Evolutionary conservation across 2,113 vertebrate species (phyloP).

Genomic region (Morone saxatilis): DNA sequence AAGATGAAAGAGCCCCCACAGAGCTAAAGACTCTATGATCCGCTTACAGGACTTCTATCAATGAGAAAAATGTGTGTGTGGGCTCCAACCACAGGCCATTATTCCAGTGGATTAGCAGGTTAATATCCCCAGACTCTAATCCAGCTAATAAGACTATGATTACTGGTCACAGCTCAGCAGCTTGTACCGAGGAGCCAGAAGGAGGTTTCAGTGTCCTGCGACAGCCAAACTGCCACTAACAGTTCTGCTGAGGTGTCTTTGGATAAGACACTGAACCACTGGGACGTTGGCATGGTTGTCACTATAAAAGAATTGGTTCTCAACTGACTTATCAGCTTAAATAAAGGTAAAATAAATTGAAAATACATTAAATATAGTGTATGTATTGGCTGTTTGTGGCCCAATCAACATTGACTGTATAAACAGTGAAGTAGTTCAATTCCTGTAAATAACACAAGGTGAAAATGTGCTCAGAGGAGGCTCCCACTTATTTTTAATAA

Average conservation of each 20-base stretch:
- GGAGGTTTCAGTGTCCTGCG: not conserved
- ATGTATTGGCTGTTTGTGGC: too few relatives aligned
- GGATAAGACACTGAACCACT: not conserved
- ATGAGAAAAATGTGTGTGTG: slow-evolving; percentile 1
- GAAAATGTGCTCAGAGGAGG: too few relatives aligned
- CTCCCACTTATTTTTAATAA: too few relatives aligned
- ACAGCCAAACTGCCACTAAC: not conserved
- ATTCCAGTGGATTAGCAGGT: slow-evolving; percentile 40
- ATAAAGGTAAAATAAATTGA: too few relatives aligned
- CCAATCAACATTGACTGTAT: too few relatives aligned
- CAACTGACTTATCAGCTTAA: too few relatives aligned
- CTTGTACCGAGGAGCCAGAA: not conserved
- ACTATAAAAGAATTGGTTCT: too few relatives aligned
- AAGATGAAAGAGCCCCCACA: not conserved
- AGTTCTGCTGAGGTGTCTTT: not conserved
- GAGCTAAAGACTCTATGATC: not conserved
- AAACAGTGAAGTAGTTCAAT: too few relatives aligned
- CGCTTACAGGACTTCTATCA: slow-evolving; percentile 13
- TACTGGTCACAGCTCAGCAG: slow-evolving; percentile 13
- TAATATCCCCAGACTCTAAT: slow-evolving; percentile 45
- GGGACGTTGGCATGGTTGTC: too few relatives aligned
- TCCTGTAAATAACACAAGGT: too few relatives aligned
- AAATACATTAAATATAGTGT: too few relatives aligned
- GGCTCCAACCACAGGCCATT: not conserved
- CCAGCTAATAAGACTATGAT: slow-evolving; percentile 49